Evolutionary conservation across 1,140 invertebrate species (phyloP).

Genomic region (Drosophila neocordata): DNA sequence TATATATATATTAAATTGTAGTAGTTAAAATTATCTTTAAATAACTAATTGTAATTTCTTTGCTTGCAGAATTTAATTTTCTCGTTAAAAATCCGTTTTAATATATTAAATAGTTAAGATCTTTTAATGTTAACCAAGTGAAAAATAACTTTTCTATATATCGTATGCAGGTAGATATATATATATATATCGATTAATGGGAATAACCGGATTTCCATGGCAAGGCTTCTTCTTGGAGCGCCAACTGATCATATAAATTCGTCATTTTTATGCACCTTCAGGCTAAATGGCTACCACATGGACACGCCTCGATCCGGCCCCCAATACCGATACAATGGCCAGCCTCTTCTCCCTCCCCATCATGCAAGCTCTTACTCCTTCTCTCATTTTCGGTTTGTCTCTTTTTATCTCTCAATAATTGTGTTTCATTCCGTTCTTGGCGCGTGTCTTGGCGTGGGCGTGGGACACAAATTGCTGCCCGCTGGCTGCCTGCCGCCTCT

Average conservation of each 20-base stretch:
- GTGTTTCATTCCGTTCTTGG: conserved; percentile 49
- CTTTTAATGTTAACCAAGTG: too few relatives aligned
- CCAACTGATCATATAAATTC: conserved; percentile 7
- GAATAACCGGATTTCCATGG: neutral
- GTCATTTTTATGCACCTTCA: conserved; percentile 8
- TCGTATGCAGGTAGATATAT: neutral
- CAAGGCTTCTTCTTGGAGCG: neutral
- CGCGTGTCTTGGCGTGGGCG: conserved; percentile 73
- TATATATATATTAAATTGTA: too few relatives aligned
- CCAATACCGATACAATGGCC: neutral
- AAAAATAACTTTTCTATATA: neutral
- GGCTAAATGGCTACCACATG: conserved; percentile 3
- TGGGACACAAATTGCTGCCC: conserved; percentile 46
- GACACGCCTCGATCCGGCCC: neutral
- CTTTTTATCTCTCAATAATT: conserved; percentile 11
- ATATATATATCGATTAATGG: neutral
- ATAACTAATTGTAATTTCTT: too few relatives aligned
- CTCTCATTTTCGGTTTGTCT: neutral
- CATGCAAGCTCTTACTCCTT: neutral
- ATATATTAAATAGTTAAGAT: too few relatives aligned
- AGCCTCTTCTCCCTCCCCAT: neutral
- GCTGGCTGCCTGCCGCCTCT: neutral
- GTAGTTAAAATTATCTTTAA: too few relatives aligned
- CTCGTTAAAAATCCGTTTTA: too few relatives aligned
- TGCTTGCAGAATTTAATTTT: too few relatives aligned